phyloP scores from a whole-genome alignment of 2,797 vertebrate genomes.

The Hippocampus kuda region DNA sequence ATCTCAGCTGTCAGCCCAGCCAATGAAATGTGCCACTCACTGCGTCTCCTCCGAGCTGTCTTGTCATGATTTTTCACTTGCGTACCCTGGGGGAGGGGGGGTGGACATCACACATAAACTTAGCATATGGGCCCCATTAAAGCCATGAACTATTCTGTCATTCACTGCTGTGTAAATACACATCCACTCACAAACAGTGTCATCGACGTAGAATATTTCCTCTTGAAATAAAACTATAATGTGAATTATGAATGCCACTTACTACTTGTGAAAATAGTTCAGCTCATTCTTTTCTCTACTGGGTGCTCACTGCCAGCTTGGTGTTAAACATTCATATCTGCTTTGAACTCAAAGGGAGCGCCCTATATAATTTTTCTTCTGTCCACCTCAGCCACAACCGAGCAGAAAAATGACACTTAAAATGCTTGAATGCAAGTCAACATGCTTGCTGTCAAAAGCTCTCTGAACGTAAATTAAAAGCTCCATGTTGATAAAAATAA shows the following conservation, averaged over 20 bases:
- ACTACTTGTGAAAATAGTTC: conserved; percentile 56
- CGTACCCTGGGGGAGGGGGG: conserved; percentile 8
- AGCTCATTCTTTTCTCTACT: conserved; percentile 43
- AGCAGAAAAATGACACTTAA: neutral
- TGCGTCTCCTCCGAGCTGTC: conserved; percentile 3
- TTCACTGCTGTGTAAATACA: conserved; percentile 17
- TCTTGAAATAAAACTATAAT: conserved; percentile 52
- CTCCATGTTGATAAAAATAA: neutral
- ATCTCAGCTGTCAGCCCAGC: conserved; percentile 23
- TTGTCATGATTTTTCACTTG: conserved; percentile 6
- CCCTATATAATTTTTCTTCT: conserved; percentile 21
- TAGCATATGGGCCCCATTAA: conserved; percentile 35
- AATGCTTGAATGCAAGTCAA: neutral
- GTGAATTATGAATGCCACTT: conserved; percentile 63
- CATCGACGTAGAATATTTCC: conserved; percentile 30
- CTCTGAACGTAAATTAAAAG: neutral
- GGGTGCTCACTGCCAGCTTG: conserved; percentile 46
- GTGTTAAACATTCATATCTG: conserved; percentile 63
- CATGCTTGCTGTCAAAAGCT: neutral
- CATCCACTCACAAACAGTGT: conserved; percentile 4
- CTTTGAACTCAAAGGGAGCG: conserved; percentile 52
- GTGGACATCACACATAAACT: conserved; percentile 8
- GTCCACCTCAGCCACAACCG: conserved; percentile 22
- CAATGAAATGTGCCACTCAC: conserved; percentile 36
- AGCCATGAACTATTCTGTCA: conserved; percentile 36